A percentile compares a stretch with the other conserved stretches of the same genome.
Conservation (phyloP, 2,888 invertebrate species). For the Entomobrya multifasciata region DNA sequence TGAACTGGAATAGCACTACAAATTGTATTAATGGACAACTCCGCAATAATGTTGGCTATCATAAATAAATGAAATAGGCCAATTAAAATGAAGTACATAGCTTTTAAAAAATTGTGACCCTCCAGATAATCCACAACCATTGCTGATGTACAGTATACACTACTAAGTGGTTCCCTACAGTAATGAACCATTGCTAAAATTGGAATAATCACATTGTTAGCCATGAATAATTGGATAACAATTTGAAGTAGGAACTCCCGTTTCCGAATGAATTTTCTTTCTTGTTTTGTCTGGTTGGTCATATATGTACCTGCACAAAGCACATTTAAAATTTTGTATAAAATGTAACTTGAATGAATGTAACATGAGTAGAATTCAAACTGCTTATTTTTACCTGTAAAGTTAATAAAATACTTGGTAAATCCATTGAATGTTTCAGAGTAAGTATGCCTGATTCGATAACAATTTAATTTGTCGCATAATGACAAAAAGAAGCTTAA, state of each 20-base stretch:
- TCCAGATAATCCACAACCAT: not conserved
- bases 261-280: not conserved
- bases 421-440: not conserved
- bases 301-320: not conserved
- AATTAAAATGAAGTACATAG: not conserved
- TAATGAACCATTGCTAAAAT: constrained; percentile 15
- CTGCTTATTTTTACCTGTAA: not conserved
- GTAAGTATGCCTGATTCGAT: not conserved
- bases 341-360: not conserved
- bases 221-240: not conserved
- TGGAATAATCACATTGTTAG: not conserved
- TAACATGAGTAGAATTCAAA: not conserved
- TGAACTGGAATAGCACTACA: not conserved
- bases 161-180: not conserved
- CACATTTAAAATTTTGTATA: no score
- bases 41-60: constrained; percentile 14
- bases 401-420: not conserved
- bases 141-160: not conserved
- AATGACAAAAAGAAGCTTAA: constrained; percentile 6
- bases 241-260: not conserved
- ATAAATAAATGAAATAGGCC: not conserved
- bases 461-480: not conserved
- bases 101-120: not conserved
- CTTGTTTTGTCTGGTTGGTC: not conserved
- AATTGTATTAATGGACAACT: not conserved